Evolutionary conservation across 2,113 vertebrate species (phyloP).

Genomic region (Gymnocephalus cernua): DNA sequence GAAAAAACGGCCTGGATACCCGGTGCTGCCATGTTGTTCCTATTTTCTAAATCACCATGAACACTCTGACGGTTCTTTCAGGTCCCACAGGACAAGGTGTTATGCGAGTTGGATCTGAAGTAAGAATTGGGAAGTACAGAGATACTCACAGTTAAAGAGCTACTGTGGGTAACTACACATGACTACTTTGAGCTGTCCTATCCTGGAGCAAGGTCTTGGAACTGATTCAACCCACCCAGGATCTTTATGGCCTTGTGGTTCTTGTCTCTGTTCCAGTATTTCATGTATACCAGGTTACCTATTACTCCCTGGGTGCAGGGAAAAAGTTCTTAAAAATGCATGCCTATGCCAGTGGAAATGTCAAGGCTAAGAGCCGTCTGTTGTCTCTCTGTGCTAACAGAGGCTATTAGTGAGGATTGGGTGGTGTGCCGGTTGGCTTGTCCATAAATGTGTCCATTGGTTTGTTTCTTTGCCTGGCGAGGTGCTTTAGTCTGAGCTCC

Average conservation of each 20-base stretch:
- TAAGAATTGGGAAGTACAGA: conserved; percentile 56
- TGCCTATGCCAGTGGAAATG: conserved; percentile 74
- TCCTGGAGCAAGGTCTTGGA: conserved; percentile 14
- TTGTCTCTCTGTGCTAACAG: conserved; percentile 51
- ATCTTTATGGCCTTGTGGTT: background rate
- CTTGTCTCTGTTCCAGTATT: conserved; percentile 18
- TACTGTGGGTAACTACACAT: conserved; percentile 8
- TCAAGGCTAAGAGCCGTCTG: conserved; percentile 74
- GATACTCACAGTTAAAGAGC: conserved; percentile 27
- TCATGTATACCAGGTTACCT: conserved; percentile 33
- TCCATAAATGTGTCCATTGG: background rate
- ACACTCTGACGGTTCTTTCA: conserved; percentile 49
- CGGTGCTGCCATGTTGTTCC: conserved; percentile 57
- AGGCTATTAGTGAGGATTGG: conserved; percentile 50
- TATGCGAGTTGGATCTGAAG: conserved; percentile 49
- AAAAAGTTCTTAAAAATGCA: conserved; percentile 76
- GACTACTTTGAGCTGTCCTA: conserved; percentile 10
- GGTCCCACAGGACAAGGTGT: conserved; percentile 64
- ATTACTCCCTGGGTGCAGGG: conserved; percentile 37
- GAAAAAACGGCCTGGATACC: conserved; percentile 67
- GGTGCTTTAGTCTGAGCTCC: conserved; percentile 84
- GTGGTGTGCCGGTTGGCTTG: background rate
- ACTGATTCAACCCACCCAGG: background rate
- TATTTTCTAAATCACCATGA: conserved; percentile 59
- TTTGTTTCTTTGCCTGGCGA: background rate